Percentiles rank a stretch among this genome's conserved stretches.
phyloP scores from a whole-genome alignment of 2,888 invertebrate genomes.

The Dolichopus griseipennis region DNA sequence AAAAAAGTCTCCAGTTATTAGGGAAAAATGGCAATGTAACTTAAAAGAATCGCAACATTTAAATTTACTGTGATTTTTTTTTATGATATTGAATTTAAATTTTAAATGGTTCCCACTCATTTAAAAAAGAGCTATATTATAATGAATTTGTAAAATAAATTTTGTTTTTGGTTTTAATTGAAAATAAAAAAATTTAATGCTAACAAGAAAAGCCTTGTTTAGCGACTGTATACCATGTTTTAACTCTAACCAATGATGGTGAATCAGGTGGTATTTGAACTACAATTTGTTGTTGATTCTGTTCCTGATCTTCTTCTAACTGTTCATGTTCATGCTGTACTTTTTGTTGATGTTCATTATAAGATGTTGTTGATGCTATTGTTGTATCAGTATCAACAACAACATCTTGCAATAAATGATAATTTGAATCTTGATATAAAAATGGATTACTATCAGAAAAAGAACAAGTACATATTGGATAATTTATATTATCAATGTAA shows the following conservation, averaged over 20 bases:
- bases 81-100: too few relatives aligned
- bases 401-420: background rate
- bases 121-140: too few relatives aligned
- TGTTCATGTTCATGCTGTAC: slow-evolving; percentile 15
- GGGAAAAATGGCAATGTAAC: too few relatives aligned
- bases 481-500: slow-evolving; percentile 18
- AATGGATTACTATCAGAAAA: background rate
- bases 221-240: slow-evolving; percentile 44
- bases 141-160: too few relatives aligned
- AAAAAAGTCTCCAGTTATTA: too few relatives aligned
- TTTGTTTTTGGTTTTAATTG: too few relatives aligned
- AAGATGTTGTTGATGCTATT: slow-evolving; percentile 13
- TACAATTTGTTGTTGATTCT: slow-evolving; percentile 16
- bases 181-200: slow-evolving; percentile 19
- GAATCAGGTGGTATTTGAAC: slow-evolving; percentile 34
- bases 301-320: slow-evolving; percentile 11
- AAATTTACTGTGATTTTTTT: too few relatives aligned
- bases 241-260: slow-evolving; percentile 42
- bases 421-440: slow-evolving; percentile 8
- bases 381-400: slow-evolving; percentile 10
- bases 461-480: slow-evolving; percentile 13
- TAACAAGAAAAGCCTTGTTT: slow-evolving; percentile 45
- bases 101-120: too few relatives aligned
- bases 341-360: slow-evolving; percentile 20
- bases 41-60: too few relatives aligned